Evolutionary conservation across 1,140 invertebrate genomes (phyloP), one percentile per base, ranked within the genome.

Genomic region (Phortica variegata): DNA sequence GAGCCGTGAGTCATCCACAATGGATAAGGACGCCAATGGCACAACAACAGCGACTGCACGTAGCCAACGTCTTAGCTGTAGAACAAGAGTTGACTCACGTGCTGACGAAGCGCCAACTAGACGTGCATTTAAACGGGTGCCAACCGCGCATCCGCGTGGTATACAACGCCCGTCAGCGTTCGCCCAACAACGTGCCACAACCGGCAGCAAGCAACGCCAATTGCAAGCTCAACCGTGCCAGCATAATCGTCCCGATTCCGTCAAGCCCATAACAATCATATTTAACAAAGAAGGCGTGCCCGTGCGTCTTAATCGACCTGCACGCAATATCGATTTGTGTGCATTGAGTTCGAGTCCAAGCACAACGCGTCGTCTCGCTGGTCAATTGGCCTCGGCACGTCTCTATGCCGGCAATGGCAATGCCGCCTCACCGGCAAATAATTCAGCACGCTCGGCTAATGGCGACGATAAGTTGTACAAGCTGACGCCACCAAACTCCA

Each of bases 211-310:
- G 48, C 51, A 18, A 33, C 36, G 3, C 26, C 42, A 1, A 40
- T n/a, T n/a, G 56, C 2, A 68, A 70, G 29, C 13, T 45, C 12
- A 44, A 12, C 43, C 16, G 32, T 43, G 41, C 21, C 29, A 23
- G 18, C 21, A 3, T 18, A 3, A 18, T 15, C 38, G 29, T 37
- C 32, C 49, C 32, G 29, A 38, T 42, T 37, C 63, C 16, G 61
- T 65, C 49, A 70, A 70, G 61, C 72, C 70, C 20, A 75, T 75
- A 0, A 75, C 72, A 20, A 75, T 75, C 5, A 73, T 75, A 6
- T 75, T 75, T 20, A 73, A 75, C 49, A 72, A 69, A 40, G 72
- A 75, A 33, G 72, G 72, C 6, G 55, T 75, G 3, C 72, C 72
- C 0, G 69, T 75, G 7, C 62, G 72, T 2, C 55, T 73, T 3